Conservation (phyloP, 2,888 invertebrate genomes). For the Patella caerulea region DNA sequence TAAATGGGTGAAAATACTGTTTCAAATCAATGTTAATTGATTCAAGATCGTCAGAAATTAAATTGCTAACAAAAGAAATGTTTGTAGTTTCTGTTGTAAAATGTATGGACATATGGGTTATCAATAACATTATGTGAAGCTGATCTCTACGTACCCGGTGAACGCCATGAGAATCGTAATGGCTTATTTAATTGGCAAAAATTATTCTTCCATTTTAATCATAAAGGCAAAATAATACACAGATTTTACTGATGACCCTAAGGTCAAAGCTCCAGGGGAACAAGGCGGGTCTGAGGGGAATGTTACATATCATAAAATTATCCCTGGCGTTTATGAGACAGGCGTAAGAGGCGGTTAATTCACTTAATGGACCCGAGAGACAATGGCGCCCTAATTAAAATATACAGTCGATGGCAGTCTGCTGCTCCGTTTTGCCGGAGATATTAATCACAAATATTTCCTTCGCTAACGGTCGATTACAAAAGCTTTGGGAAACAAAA, state of each 20-base stretch:
- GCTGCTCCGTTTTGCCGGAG: background rate
- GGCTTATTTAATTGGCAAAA: no score
- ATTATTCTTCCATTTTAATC: no score
- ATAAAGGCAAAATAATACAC: background rate
- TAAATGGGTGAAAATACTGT: no score
- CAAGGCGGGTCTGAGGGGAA: background rate
- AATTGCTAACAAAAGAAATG: no score
- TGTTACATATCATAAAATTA: constrained; percentile 1
- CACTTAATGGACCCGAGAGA: constrained; percentile 1
- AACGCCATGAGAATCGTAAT: no score
- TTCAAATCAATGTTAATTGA: no score
- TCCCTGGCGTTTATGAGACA: constrained; percentile 13
- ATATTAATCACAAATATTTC: constrained; percentile 3
- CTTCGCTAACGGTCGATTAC: background rate
- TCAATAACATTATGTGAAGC: no score
- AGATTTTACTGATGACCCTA: constrained; percentile 9
- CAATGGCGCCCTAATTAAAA: constrained; percentile 7
- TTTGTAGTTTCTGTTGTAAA: no score
- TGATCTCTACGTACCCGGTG: no score
- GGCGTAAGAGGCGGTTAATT: constrained; percentile 8
- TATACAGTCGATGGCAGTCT: background rate
- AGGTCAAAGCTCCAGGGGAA: background rate
- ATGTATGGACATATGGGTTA: no score
- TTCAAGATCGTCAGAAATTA: no score
- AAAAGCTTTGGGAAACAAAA: constrained; percentile 11